Evolutionary conservation across 2,797 vertebrate genomes (phyloP).

Genomic region (Etheostoma perlongum): DNA sequence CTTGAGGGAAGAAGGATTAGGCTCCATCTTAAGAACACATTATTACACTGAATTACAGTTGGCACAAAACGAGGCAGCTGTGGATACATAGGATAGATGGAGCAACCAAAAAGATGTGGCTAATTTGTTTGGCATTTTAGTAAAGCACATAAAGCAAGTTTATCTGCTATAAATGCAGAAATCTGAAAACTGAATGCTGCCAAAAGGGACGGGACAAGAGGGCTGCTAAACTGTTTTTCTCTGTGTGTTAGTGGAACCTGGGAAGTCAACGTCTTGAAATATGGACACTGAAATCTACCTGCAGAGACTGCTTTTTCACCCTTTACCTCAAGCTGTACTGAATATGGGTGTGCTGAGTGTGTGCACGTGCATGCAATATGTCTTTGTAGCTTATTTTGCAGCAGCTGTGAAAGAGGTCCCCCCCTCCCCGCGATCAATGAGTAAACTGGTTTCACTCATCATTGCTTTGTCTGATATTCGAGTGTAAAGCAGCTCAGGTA

Average conservation of each 20-base stretch:
- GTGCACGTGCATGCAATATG: slow-evolving; percentile 42
- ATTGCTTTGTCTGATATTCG: slow-evolving; percentile 37
- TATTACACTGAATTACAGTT: slow-evolving; percentile 25
- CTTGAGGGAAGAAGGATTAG: slow-evolving; percentile 8
- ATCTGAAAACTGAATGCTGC: slow-evolving; percentile 19
- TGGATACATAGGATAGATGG: slow-evolving; percentile 1
- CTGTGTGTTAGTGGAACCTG: slow-evolving; percentile 4
- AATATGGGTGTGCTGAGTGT: slow-evolving; percentile 34
- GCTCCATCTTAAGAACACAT: slow-evolving; percentile 14
- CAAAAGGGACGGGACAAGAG: slow-evolving; percentile 5
- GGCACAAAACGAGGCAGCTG: slow-evolving; percentile 52
- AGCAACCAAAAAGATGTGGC: slow-evolving; percentile 2
- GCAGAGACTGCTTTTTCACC: slow-evolving; percentile 16
- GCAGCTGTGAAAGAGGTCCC: slow-evolving; percentile 68
- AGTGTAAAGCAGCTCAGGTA: slow-evolving; percentile 69
- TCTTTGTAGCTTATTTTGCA: slow-evolving; percentile 80
- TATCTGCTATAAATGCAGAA: slow-evolving; percentile 1
- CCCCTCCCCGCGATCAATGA: neutral
- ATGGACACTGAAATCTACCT: slow-evolving; percentile 34
- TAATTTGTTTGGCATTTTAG: neutral
- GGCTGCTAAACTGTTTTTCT: slow-evolving; percentile 33
- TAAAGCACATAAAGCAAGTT: neutral
- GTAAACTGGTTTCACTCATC: slow-evolving; percentile 64
- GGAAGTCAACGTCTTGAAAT: slow-evolving; percentile 22
- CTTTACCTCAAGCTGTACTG: slow-evolving; percentile 25